phyloP scores from a whole-genome alignment of 1,140 invertebrate genomes.

The Lordiphosa collinella region DNA sequence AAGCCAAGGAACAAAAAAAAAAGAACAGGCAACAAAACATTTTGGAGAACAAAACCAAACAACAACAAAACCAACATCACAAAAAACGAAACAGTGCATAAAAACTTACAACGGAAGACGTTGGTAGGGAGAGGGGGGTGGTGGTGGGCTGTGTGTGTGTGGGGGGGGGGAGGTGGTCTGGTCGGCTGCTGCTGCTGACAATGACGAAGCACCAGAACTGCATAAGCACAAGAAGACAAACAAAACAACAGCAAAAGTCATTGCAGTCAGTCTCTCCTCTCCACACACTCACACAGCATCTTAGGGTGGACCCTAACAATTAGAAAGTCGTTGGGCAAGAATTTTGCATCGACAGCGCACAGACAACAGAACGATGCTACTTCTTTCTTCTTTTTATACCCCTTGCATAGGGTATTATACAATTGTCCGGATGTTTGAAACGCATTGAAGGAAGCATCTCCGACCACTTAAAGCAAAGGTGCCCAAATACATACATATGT shows the following conservation, averaged over 20 bases:
- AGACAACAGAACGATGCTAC: too few species aligned
- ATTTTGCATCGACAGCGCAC: too few species aligned
- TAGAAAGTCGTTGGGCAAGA: too few species aligned
- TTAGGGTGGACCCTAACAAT: constrained; percentile 29
- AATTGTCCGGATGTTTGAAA: too few species aligned
- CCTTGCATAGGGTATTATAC: too few species aligned
- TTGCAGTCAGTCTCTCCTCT: constrained; percentile 4
- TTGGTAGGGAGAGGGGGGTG: neutral
- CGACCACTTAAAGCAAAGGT: too few species aligned
- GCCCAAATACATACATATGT: too few species aligned
- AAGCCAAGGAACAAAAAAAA: constrained; percentile 28
- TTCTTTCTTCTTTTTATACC: too few species aligned
- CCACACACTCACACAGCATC: constrained; percentile 20
- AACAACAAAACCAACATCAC: neutral
- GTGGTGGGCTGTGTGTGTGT: too few species aligned
- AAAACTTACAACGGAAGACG: constrained; percentile 19
- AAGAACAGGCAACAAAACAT: constrained; percentile 42
- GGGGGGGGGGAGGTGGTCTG: constrained; percentile 6
- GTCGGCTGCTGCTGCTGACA: constrained; percentile 29
- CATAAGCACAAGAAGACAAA: constrained; percentile 5
- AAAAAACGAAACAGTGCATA: constrained; percentile 55
- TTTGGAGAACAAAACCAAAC: constrained; percentile 46
- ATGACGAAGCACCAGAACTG: constrained; percentile 22
- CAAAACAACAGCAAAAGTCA: constrained; percentile 4
- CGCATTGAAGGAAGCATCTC: too few species aligned